Percentiles rank a stretch among this genome's conserved stretches.
These are phyloP conservation scores for Drosophila rhopaloa DNA, from an alignment of 1,140 invertebrate genomes.

Conservation along the genomic window DNA sequence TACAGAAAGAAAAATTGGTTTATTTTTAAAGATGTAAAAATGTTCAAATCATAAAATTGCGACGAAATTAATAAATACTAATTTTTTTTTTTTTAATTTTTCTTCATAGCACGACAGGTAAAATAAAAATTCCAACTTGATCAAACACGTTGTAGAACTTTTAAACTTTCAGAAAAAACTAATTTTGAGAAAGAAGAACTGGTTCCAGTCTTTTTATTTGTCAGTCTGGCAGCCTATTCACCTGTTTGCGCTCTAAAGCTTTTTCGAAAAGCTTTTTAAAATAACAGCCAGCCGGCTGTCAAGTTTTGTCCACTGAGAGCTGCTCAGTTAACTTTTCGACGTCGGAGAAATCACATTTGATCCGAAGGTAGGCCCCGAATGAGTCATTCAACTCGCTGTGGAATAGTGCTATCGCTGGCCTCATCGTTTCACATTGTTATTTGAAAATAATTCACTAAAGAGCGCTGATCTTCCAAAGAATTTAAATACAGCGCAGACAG, in stretches of 20 bases:
- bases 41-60: too few species aligned
- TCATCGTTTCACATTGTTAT: conserved; percentile 1
- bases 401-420: conserved; percentile 11
- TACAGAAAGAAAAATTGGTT: too few species aligned
- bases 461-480: conserved; percentile 8
- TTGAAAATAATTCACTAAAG: conserved; percentile 5
- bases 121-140: too few species aligned
- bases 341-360: conserved; percentile 5
- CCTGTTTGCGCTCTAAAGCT: neutral
- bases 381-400: conserved; percentile 19
- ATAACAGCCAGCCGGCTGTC: neutral
- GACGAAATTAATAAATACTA: neutral
- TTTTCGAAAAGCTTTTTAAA: conserved; percentile 8
- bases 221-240: conserved; percentile 1
- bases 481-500: neutral
- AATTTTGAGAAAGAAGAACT: neutral
- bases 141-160: too few species aligned
- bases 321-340: conserved; percentile 9
- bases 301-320: too few species aligned
- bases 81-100: neutral
- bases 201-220: too few species aligned
- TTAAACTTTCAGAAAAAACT: too few species aligned
- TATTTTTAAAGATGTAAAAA: too few species aligned
- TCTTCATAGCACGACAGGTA: neutral
- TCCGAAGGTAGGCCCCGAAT: conserved; percentile 5